Evolutionary conservation across 2,888 invertebrate species (phyloP).

Genomic region (Orthosia cruda): DNA sequence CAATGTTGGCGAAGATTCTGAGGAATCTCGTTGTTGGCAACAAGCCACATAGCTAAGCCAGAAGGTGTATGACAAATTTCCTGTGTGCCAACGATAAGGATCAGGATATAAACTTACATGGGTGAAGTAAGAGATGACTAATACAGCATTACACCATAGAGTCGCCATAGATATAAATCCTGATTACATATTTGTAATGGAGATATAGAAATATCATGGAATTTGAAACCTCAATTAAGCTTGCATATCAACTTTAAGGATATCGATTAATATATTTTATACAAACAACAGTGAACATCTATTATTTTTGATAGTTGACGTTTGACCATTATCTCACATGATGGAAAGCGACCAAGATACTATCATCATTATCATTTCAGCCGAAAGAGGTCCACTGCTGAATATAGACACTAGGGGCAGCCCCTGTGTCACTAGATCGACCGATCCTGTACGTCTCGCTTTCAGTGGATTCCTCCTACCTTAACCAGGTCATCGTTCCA

Average conservation of each 20-base stretch:
- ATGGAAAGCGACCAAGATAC: background rate
- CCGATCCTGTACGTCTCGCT: no score
- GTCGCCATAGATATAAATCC: background rate
- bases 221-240: background rate
- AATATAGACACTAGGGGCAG: no score
- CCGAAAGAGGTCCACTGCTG: no score
- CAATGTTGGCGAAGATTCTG: background rate
- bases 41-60: background rate
- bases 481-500: no score
- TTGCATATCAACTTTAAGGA: background rate
- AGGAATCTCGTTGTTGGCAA: slow-evolving; percentile 12
- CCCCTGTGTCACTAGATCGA: no score
- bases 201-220: background rate
- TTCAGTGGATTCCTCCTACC: no score
- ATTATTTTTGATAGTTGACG: background rate
- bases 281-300: background rate
- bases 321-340: background rate
- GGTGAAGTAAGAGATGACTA: slow-evolving; percentile 17
- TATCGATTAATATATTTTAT: background rate
- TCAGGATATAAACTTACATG: slow-evolving; percentile 36
- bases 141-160: background rate
- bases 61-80: slow-evolving; percentile 14
- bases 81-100: slow-evolving; percentile 24
- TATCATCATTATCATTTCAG: no score
- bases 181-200: background rate